Conservation (phyloP, 2,888 invertebrate genomes). For the Agonopterix arenella region DNA sequence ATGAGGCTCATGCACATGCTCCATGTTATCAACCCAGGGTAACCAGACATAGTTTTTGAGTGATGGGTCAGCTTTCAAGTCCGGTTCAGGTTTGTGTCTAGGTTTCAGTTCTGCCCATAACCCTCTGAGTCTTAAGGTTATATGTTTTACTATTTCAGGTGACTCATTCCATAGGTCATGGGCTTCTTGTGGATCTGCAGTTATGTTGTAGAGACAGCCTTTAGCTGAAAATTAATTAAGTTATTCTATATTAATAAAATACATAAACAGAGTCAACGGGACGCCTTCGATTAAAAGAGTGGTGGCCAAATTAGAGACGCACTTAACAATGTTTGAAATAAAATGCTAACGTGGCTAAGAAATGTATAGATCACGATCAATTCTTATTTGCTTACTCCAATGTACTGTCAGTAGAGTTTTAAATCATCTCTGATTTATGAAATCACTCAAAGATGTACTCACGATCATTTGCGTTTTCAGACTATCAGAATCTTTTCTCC, state of each 20-base stretch:
- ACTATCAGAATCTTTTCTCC: no score
- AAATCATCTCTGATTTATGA: no score
- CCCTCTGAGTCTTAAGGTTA: constrained; percentile 29
- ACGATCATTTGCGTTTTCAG: no score
- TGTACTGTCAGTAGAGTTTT: no score
- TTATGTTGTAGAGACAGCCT: constrained; percentile 41
- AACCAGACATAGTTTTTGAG: constrained; percentile 31
- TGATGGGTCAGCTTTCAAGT: constrained; percentile 32
- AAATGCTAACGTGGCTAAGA: no score
- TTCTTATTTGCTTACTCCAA: no score
- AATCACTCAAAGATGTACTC: no score
- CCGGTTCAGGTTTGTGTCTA: constrained; percentile 20
- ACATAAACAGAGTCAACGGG: background rate
- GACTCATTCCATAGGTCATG: constrained; percentile 34
- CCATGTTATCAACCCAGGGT: constrained; percentile 33
- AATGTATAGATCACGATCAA: no score
- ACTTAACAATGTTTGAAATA: no score
- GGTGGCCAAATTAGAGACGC: background rate
- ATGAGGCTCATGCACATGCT: constrained; percentile 18
- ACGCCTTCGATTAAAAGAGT: background rate
- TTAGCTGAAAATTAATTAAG: constrained; percentile 28
- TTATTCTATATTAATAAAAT: background rate
- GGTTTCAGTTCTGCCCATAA: constrained; percentile 34
- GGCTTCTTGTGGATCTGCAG: constrained; percentile 33
- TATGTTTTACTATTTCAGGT: constrained; percentile 27